Conservation (phyloP, 2,797 vertebrate genomes). For the Anguilla obscura region DNA sequence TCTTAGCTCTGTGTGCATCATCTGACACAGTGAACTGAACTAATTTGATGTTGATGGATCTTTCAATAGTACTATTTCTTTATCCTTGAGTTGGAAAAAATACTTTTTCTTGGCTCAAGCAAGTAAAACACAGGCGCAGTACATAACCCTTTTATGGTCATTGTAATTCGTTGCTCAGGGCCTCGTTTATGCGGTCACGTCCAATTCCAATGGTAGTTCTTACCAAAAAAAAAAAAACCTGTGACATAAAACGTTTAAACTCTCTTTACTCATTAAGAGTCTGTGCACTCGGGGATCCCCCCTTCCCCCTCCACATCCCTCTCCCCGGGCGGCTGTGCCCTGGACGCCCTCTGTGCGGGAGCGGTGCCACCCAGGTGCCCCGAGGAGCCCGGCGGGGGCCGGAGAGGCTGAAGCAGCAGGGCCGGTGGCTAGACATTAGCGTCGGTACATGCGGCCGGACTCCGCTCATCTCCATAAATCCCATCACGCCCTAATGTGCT, state of each 20-base stretch:
- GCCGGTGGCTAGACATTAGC: background rate
- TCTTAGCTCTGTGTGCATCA: background rate
- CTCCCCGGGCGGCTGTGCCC: background rate
- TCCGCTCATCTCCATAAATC: constrained; percentile 23
- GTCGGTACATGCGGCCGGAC: constrained; percentile 17
- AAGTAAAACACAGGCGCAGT: background rate
- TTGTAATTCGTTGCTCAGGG: background rate
- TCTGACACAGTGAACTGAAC: background rate
- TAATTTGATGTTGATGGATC: background rate
- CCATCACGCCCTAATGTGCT: constrained; percentile 31
- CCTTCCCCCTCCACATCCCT: no score
- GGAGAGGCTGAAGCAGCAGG: background rate
- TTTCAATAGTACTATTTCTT: background rate
- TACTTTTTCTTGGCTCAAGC: background rate
- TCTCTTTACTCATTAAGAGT: constrained; percentile 23
- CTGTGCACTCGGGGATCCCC: background rate
- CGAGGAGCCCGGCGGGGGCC: background rate
- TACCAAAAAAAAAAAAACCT: background rate
- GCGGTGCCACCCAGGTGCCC: constrained; percentile 16
- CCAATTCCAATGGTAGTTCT: background rate
- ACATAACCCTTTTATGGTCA: background rate
- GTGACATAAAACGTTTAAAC: background rate
- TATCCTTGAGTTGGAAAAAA: background rate
- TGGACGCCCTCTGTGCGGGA: background rate
- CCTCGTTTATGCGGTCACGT: no score